Evolutionary conservation across 2,797 vertebrate genomes (phyloP).

Genomic region (Poecilia gillii): DNA sequence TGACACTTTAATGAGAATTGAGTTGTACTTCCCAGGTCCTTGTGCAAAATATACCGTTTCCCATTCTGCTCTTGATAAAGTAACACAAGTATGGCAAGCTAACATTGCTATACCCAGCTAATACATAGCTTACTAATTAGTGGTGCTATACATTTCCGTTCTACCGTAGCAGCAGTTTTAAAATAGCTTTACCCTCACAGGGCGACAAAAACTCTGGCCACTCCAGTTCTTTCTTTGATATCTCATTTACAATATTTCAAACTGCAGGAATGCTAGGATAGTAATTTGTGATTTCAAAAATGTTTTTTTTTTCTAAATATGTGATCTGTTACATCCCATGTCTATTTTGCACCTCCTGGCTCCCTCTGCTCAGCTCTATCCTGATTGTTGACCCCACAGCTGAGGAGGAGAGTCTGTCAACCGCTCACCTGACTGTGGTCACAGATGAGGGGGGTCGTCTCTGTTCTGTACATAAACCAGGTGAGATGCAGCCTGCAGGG

Average conservation of each 20-base stretch:
- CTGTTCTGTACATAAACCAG: conserved; percentile 93
- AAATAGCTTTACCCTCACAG: not conserved
- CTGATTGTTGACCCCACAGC: conserved; percentile 91
- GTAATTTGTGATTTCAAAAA: not conserved
- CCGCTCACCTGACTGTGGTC: conserved; percentile 88
- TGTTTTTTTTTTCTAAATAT: not conserved
- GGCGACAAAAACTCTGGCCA: not conserved
- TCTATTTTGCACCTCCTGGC: not conserved
- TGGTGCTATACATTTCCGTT: not conserved
- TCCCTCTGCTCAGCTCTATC: conserved; percentile 79
- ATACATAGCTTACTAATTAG: not conserved
- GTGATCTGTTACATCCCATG: not conserved
- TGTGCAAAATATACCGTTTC: not conserved
- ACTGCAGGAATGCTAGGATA: not conserved
- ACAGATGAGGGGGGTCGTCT: conserved; percentile 89
- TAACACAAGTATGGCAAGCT: not conserved
- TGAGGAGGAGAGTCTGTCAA: conserved; percentile 91
- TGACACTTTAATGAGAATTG: not conserved
- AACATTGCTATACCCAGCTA: not conserved
- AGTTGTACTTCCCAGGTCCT: not conserved
- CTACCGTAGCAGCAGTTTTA: not conserved
- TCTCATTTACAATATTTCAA: not conserved
- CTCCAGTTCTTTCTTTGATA: not conserved
- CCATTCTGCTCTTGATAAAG: not conserved
- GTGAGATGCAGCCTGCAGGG: conserved; percentile 65